Percentiles rank a stretch among this genome's conserved stretches.
phyloP scores from a whole-genome alignment of 2,113 vertebrate genomes.

The Tympanuchus pallidicinctus region DNA sequence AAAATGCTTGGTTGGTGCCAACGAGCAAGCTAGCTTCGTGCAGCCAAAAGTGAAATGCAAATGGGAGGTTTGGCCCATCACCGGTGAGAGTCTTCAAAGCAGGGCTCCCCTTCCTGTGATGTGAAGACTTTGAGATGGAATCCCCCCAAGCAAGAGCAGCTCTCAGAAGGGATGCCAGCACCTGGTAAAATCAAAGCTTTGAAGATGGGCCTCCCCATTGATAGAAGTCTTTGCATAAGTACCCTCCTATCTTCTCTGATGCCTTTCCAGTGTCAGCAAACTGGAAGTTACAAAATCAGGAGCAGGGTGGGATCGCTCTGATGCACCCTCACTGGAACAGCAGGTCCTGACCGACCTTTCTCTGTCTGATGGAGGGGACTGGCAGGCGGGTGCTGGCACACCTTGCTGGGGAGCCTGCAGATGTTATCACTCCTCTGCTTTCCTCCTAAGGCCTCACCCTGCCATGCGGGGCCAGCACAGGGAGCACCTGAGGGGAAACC shows the following conservation, averaged over 20 bases:
- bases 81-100: constrained; percentile 65
- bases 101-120: constrained; percentile 64
- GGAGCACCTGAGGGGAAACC: background rate
- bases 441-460: background rate
- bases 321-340: constrained; percentile 51
- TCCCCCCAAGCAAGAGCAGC: constrained; percentile 57
- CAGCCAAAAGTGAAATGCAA: constrained; percentile 68
- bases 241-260: constrained; percentile 61
- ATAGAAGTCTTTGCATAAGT: constrained; percentile 56
- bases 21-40: background rate
- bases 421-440: background rate
- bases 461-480: accelerated
- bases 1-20: constrained; percentile 57
- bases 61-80: constrained; percentile 53
- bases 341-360: constrained; percentile 18
- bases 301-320: background rate
- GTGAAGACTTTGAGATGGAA: constrained; percentile 65
- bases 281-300: constrained; percentile 44
- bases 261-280: constrained; percentile 75
- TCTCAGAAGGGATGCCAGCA: constrained; percentile 67
- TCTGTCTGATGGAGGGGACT: constrained; percentile 20
- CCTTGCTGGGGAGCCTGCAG: constrained; percentile 22
- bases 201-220: constrained; percentile 72
- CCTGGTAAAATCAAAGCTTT: constrained; percentile 71
- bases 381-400: constrained; percentile 10